Base-by-base conservation (phyloP, 1,140 invertebrate species). In the Cotesia vestalis region DNA sequence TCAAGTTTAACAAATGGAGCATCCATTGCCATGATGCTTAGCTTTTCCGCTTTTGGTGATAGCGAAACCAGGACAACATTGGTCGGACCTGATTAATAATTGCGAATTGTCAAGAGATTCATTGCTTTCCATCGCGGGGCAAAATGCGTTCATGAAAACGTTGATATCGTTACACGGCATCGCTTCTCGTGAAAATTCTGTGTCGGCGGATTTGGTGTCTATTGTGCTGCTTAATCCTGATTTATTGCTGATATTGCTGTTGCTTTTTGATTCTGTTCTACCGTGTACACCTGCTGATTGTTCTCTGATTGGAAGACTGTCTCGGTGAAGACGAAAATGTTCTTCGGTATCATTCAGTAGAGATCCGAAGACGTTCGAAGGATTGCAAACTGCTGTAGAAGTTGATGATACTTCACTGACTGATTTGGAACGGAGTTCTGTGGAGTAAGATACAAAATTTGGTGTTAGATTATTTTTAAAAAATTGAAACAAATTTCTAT, bases 401-500 rank as follows among this genome's bases (percentile, higher is more conserved):
- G 73, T 71, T 1, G 83, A 81, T 20, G 88, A 86, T n/a, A 89
- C 85, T 9, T 89, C 88, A 1, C 90, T 89, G 53, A 89, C 86
- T 1, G 89, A 90, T 80, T 90, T 90, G 14, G 90, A 91, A 57
- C 90, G 84, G 2, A 84, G 82, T 70, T 90, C 90, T 88, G 76
- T 5, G 6, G 79, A 80, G 63, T 61, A 34, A 62, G 40, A 62
- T 12, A 51, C 62, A 72, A 80, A 76, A 46, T 34, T 59, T 75
- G 79, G 20, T 17, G 27, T 12, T 14, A 66, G 3, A 27, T 27
- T 27, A 27, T 27, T 2, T 27, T 27, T 3, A 27, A 27, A 27
- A 27, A 27, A 27, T 27, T 27, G 27, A 27, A 27, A 27, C 1
- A 27, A 27, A 27, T 27, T 27, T 27, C 27, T 27, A 27, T 27